Evolutionary conservation across 1,140 invertebrate species (phyloP), one percentile per base, ranked within the genome.

Genomic region (Venturia canescens): DNA sequence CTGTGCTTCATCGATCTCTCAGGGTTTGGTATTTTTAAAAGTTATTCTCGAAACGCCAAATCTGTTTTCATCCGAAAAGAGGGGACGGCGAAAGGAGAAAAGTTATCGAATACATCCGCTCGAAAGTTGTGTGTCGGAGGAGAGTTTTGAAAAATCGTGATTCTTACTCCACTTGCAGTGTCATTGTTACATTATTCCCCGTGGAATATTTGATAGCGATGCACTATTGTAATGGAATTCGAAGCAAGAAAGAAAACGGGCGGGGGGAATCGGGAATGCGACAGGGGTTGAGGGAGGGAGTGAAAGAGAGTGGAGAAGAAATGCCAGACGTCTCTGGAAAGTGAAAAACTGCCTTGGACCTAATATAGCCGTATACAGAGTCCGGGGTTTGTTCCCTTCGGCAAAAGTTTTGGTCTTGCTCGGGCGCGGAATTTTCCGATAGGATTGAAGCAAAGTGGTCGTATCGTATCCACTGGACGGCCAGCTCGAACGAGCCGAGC

Each of bases 91-190:
- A 21, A 57, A 57, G 6, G 21, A 57, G 21, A 57, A 57, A 57
- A 57, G 53, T 57, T 57, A 57, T 57, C 5, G 21, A 57, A 57
- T 57, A 44, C 13, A 9, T 57, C 53, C 3, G 53, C 2, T 57
- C n/a, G 5, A 57, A 57, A 57, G 18, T 57, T 57, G 53, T 44
- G n/a, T 44, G 38, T 44, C 13, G 7, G 13, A 44, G 13, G 1
- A 44, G 3, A 57, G 21, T 57, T 23, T 57, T 57, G 21, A 23
- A 57, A 57, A 57, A 57, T 57, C 53, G 57, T 34, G 66, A 29
- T 81, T 78, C 69, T 79, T 75, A 26, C 74, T 38, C 21, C 70
- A 77, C 70, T 23, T 29, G 23, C n/a, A 70, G 29, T 18, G 18
- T 21, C 67, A 18, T 23, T 70, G 21, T 44, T 57, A 57, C 21